These are phyloP conservation scores for Indicator indicator DNA, from an alignment of 2,113 vertebrate species.

Conservation along the genomic window DNA sequence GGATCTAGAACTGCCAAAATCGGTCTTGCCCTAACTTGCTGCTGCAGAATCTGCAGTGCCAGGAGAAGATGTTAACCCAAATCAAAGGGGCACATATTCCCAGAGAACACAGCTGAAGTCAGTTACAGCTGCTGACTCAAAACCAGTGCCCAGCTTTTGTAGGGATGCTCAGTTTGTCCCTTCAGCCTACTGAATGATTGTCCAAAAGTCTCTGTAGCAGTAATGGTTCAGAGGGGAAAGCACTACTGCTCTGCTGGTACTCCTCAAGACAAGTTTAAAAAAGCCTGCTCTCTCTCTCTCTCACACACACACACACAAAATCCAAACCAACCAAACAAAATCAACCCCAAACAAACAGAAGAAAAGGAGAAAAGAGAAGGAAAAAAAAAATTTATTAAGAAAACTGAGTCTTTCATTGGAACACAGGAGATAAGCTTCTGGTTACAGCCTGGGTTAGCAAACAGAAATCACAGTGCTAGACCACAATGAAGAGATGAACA, in stretches of 20 bases:
- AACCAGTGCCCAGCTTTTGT: neutral
- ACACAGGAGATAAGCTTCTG: neutral
- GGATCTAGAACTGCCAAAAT: neutral
- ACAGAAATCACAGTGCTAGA: neutral
- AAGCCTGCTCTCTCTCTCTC: no score
- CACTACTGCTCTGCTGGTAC: neutral
- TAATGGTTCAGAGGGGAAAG: neutral
- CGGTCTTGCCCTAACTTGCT: neutral
- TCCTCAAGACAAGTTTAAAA: no score
- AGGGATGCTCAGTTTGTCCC: neutral
- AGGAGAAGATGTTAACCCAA: neutral
- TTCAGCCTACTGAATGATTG: neutral
- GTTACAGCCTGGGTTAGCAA: neutral
- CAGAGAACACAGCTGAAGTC: neutral
- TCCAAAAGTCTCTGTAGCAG: neutral
- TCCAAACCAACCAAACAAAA: no score
- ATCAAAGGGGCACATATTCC: neutral
- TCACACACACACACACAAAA: no score
- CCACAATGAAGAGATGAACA: neutral
- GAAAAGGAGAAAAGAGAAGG: no score
- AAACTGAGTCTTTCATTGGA: fast-evolving
- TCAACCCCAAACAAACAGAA: no score
- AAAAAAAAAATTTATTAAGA: no score
- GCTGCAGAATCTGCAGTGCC: neutral
- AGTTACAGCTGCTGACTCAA: neutral